Conservation (phyloP, 2,888 invertebrate genomes). For the Selenia dentaria region DNA sequence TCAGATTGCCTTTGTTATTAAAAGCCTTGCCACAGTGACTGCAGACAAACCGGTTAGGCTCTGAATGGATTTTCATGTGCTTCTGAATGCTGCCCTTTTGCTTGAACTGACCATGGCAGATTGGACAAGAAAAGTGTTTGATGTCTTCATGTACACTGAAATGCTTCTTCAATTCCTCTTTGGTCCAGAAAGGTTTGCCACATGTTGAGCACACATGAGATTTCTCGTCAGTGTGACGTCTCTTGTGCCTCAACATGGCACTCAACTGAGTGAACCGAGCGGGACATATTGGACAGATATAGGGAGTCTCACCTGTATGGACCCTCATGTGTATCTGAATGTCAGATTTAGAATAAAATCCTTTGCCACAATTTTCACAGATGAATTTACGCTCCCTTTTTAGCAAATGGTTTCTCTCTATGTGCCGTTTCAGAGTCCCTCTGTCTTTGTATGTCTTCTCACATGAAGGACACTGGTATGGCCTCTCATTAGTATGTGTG, state of each 20-base stretch:
- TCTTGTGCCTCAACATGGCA: constrained; percentile 57
- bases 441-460: constrained; percentile 62
- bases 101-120: constrained; percentile 76
- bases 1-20: constrained; percentile 75
- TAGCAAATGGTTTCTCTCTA: constrained; percentile 52
- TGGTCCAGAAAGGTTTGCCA: constrained; percentile 62
- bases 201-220: constrained; percentile 58
- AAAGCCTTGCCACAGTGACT: constrained; percentile 72
- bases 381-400: constrained; percentile 56
- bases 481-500: constrained; percentile 59
- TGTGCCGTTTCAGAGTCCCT: constrained; percentile 59
- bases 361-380: constrained; percentile 72
- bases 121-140: constrained; percentile 58
- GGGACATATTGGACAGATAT: constrained; percentile 57
- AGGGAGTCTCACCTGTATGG: constrained; percentile 74
- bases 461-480: constrained; percentile 56
- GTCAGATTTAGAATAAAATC: constrained; percentile 60
- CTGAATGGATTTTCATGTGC: constrained; percentile 67
- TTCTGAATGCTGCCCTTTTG: constrained; percentile 78
- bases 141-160: constrained; percentile 55
- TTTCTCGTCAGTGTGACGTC: constrained; percentile 58
- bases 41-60: constrained; percentile 61
- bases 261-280: constrained; percentile 60
- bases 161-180: constrained; percentile 62
- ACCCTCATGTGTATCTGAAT: constrained; percentile 63